Evolutionary conservation across 35 echinoderm and acorn worm species (phyloP).

Genomic region (Hemicentrotus pulcherrimus): DNA sequence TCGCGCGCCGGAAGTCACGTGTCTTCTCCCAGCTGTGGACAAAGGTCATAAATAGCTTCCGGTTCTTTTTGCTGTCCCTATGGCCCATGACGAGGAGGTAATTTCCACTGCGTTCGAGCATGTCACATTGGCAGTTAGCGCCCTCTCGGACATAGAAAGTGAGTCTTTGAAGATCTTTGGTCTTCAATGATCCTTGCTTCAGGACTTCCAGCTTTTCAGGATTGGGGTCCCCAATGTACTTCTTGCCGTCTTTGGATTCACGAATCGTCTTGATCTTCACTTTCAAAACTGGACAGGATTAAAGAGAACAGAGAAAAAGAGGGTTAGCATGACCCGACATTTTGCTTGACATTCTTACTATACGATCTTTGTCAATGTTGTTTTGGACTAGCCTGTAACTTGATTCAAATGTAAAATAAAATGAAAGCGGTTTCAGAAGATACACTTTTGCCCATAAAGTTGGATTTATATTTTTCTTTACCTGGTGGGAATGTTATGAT

Average conservation of each 20-base stretch:
- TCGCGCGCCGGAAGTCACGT: slow-evolving; percentile 71
- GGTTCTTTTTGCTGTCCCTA: slow-evolving; percentile 57
- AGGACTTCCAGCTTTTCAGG: slow-evolving; percentile 57
- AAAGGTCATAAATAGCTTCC: slow-evolving; percentile 86
- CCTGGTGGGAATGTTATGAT: too few species aligned
- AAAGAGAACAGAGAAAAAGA: not conserved
- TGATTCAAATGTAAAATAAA: too few species aligned
- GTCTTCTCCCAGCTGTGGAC: slow-evolving; percentile 83
- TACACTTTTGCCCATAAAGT: too few species aligned
- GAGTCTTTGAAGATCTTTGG: slow-evolving; percentile 75
- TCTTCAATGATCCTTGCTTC: slow-evolving; percentile 75
- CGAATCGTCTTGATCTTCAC: slow-evolving; percentile 69
- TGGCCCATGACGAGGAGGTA: slow-evolving; percentile 84
- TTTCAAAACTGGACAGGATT: slow-evolving; percentile 70
- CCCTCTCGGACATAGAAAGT: slow-evolving; percentile 84
- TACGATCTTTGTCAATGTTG: too few species aligned
- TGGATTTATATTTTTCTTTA: too few species aligned
- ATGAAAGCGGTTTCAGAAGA: too few species aligned
- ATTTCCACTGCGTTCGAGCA: slow-evolving; percentile 67
- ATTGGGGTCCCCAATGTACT: slow-evolving; percentile 65
- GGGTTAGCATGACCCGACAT: not conserved
- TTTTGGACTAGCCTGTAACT: too few species aligned
- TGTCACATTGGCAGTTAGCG: slow-evolving; percentile 84
- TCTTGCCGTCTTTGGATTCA: slow-evolving; percentile 65
- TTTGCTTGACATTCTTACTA: too few species aligned